These are phyloP conservation scores for Lasiurus cinereus DNA, from an alignment of 2,113 vertebrate genomes.

Conservation along the genomic window DNA sequence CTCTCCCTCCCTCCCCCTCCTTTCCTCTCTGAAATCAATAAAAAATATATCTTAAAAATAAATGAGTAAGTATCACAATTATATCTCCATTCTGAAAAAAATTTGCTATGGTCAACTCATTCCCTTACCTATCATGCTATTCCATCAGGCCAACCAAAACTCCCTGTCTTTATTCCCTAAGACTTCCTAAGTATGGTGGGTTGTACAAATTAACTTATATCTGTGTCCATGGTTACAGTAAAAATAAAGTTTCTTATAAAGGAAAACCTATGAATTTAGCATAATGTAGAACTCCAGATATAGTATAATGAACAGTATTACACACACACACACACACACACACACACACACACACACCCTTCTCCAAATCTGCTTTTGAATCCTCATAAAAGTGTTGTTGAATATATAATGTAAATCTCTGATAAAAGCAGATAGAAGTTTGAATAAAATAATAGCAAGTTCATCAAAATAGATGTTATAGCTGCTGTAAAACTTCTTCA, in stretches of 20 bases:
- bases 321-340: background rate
- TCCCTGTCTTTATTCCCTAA: background rate
- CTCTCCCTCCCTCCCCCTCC: no score
- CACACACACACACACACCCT: background rate
- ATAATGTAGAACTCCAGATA: background rate
- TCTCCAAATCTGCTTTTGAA: background rate
- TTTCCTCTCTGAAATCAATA: no score
- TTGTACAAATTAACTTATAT: background rate
- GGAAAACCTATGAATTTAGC: background rate
- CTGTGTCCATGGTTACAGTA: background rate
- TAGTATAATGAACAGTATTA: background rate
- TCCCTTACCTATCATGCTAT: background rate
- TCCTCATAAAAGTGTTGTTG: background rate
- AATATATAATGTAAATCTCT: background rate
- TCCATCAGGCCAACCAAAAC: background rate
- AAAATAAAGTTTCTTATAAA: constrained; percentile 36
- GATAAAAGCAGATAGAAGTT: constrained; percentile 31
- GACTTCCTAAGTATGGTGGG: background rate
- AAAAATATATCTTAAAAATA: no score
- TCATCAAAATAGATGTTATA: constrained; percentile 44
- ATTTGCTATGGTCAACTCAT: background rate
- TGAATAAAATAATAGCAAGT: constrained; percentile 19
- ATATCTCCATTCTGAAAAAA: background rate
- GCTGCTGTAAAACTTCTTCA: background rate
- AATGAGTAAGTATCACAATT: background rate